Evolutionary conservation across 2,113 vertebrate species (phyloP).

Genomic region (Anseranas semipalmata): DNA sequence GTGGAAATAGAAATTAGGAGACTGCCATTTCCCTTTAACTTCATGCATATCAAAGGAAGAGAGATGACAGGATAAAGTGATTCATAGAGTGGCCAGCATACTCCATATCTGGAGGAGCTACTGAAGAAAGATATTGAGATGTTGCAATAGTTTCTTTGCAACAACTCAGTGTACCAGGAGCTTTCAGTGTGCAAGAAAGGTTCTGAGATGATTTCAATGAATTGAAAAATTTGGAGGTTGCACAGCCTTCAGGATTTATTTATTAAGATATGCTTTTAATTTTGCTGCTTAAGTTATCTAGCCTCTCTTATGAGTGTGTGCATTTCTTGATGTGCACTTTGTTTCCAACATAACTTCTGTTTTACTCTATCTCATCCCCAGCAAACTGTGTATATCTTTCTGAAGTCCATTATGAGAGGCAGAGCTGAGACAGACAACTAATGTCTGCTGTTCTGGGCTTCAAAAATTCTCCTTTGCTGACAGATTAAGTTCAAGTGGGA

Average conservation of each 20-base stretch:
- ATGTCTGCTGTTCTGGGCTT: not conserved
- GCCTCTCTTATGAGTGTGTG: not conserved
- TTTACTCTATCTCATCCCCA: not conserved
- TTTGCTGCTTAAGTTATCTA: not conserved
- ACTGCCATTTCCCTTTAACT: slow-evolving; percentile 65
- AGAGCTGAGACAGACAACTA: not conserved
- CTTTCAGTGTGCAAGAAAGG: not conserved
- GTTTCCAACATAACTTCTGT: accelerated
- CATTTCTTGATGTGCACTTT: not conserved
- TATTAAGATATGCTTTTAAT: not conserved
- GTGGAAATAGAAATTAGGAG: slow-evolving; percentile 71
- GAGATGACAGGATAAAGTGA: slow-evolving; percentile 58
- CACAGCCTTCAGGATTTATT: not conserved
- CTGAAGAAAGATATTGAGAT: slow-evolving; percentile 63
- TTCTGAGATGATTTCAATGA: not conserved
- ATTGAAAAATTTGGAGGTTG: not conserved
- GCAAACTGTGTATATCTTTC: not conserved
- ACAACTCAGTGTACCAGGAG: not conserved
- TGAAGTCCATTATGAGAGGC: not conserved
- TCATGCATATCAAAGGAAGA: slow-evolving; percentile 75
- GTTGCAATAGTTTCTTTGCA: slow-evolving; percentile 10
- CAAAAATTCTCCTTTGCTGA: not conserved
- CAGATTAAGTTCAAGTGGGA: not conserved
- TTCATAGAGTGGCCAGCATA: slow-evolving; percentile 2
- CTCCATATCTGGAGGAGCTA: not conserved